Conservation (phyloP, 2,797 vertebrate species). For the Spinus pinus region DNA sequence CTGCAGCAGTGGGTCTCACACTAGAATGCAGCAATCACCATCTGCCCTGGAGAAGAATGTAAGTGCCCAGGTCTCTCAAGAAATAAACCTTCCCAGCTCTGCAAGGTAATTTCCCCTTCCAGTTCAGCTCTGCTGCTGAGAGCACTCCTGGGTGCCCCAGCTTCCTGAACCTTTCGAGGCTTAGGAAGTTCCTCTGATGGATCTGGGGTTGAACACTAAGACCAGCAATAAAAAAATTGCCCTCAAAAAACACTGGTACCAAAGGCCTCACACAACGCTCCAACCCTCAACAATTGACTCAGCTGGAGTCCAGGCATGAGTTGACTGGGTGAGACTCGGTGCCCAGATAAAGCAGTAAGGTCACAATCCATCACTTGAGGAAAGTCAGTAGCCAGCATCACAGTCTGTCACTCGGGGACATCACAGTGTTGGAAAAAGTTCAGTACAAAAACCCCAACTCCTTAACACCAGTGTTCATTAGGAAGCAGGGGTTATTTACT, state of each 20-base stretch:
- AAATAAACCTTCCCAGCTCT: background rate
- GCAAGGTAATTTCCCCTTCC: background rate
- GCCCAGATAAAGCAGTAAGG: background rate
- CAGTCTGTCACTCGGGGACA: background rate
- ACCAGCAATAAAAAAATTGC: background rate
- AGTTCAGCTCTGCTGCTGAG: background rate
- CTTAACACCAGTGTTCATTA: too few species aligned
- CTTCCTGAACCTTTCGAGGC: background rate
- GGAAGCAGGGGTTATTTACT: background rate
- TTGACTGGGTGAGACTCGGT: rapidly evolving
- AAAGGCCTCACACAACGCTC: rapidly evolving
- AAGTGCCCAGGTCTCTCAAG: background rate
- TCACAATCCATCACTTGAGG: background rate
- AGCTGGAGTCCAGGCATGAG: background rate
- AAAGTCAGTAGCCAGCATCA: too few species aligned
- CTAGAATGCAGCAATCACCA: background rate
- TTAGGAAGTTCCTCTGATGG: background rate
- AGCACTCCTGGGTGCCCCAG: background rate
- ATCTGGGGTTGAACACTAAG: background rate
- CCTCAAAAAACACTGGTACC: background rate
- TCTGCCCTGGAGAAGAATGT: background rate
- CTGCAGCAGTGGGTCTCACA: background rate
- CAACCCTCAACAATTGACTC: background rate
- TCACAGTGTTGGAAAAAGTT: background rate
- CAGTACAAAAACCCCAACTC: background rate